A percentile compares a stretch with the other conserved stretches of the same genome.
Conservation (phyloP, 2,888 invertebrate genomes). For the Aleiodes alternator region DNA sequence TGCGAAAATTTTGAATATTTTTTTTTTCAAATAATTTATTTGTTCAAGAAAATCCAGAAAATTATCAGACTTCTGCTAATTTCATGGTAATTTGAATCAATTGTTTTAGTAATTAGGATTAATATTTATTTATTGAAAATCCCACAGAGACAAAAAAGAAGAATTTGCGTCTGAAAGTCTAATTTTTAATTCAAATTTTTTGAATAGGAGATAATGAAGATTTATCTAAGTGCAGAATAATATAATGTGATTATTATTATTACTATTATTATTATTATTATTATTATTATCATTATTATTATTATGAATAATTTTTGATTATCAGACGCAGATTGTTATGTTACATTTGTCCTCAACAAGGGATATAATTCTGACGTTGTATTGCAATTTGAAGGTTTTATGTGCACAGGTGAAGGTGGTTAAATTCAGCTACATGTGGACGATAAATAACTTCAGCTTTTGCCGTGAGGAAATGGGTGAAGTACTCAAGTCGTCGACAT, state of each 20-base stretch:
- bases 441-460: conserved; percentile 99
- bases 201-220: too few relatives aligned
- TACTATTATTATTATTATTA: not conserved
- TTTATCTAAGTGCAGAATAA: too few relatives aligned
- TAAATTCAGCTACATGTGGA: conserved; percentile 99
- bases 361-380: conserved; percentile 61
- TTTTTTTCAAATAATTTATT: too few relatives aligned
- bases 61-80: too few relatives aligned
- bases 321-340: conserved; percentile 18
- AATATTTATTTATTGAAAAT: conserved; percentile 34
- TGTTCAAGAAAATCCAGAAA: too few relatives aligned
- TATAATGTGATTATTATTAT: not conserved
- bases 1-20: too few relatives aligned
- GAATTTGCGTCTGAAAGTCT: not conserved
- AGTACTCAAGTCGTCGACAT: conserved; percentile 99
- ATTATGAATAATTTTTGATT: conserved; percentile 10
- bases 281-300: not conserved
- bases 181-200: not conserved
- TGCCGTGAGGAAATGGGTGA: conserved; percentile 99
- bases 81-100: too few relatives aligned
- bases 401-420: conserved; percentile 96
- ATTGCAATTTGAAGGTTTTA: conserved; percentile 69
- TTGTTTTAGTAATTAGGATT: not conserved
- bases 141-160: not conserved
- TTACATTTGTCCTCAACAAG: conserved; percentile 51